Conservation (phyloP, 2,113 vertebrate species). For the Psephotus haematonotus region DNA sequence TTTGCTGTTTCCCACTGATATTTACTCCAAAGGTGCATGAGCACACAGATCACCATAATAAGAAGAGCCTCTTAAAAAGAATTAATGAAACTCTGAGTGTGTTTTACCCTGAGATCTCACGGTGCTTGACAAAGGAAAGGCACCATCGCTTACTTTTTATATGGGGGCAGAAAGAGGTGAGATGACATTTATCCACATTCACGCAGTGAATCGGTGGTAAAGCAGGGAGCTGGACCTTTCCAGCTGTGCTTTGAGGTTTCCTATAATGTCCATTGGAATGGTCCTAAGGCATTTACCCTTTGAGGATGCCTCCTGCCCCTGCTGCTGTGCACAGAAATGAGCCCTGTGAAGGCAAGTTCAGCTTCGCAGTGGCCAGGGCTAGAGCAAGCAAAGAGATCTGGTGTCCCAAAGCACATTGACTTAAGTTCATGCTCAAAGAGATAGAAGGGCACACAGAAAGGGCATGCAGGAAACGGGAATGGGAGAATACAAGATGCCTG, state of each 20-base stretch:
- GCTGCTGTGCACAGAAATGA: constrained; percentile 11
- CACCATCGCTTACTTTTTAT: background rate
- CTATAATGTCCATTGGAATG: background rate
- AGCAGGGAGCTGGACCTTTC: background rate
- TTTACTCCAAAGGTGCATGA: constrained; percentile 47
- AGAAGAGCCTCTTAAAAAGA: constrained; percentile 24
- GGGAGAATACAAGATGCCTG: background rate
- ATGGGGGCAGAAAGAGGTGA: constrained; percentile 13
- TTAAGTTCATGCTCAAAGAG: background rate
- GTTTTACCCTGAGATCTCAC: constrained; percentile 8
- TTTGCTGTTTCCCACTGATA: constrained; percentile 35
- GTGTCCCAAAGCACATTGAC: background rate
- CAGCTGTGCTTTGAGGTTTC: constrained; percentile 21
- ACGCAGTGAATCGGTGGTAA: background rate
- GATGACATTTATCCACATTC: constrained; percentile 15
- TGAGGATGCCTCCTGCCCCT: background rate
- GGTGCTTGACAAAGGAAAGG: constrained; percentile 26
- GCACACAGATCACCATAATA: constrained; percentile 20
- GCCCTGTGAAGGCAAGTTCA: background rate
- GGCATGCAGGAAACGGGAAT: background rate
- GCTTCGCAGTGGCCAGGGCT: background rate
- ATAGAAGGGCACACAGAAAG: background rate
- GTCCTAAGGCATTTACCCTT: constrained; percentile 6
- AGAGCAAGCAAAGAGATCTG: background rate
- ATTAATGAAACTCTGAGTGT: constrained; percentile 35